A percentile compares a stretch with the other conserved stretches of the same genome.
Conservation (phyloP, 2,888 invertebrate species). For the Catocala fraxini region DNA sequence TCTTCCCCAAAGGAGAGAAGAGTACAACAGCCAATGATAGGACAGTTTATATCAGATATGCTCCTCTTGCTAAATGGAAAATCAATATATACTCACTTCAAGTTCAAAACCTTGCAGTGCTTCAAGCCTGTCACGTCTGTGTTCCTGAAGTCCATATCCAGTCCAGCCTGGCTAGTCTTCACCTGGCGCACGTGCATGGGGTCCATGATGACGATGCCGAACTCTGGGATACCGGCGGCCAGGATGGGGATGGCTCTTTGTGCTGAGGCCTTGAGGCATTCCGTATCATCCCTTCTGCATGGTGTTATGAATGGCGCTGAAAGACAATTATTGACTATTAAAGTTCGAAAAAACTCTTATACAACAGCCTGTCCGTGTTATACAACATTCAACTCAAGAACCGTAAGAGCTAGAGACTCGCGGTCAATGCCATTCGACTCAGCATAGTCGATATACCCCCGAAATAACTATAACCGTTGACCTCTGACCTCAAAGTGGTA, state of each 20-base stretch:
- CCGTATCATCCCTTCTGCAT: conserved; percentile 61
- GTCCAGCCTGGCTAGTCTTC: conserved; percentile 67
- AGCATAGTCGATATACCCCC: too few species aligned
- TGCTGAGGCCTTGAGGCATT: conserved; percentile 67
- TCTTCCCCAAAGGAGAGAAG: too few species aligned
- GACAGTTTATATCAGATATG: too few species aligned
- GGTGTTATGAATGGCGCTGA: conserved; percentile 70
- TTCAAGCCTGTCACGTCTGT: conserved; percentile 70
- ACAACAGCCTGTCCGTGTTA: too few species aligned
- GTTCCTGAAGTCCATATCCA: conserved; percentile 73
- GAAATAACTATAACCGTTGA: too few species aligned
- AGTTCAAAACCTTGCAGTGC: conserved; percentile 63
- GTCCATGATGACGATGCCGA: conserved; percentile 69
- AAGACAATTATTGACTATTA: neutral
- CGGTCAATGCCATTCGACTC: too few species aligned
- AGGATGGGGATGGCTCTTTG: conserved; percentile 66
- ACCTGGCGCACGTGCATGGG: conserved; percentile 70
- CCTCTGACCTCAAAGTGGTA: too few species aligned
- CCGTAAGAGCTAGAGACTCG: too few species aligned
- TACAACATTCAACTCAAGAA: too few species aligned
- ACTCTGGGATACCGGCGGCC: conserved; percentile 67
- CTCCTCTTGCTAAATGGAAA: too few species aligned
- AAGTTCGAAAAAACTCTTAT: too few species aligned
- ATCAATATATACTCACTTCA: conserved; percentile 61
- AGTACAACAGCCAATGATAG: too few species aligned